phyloP scores from a whole-genome alignment of 2,888 invertebrate genomes.

The Chrysina gloriosa region DNA sequence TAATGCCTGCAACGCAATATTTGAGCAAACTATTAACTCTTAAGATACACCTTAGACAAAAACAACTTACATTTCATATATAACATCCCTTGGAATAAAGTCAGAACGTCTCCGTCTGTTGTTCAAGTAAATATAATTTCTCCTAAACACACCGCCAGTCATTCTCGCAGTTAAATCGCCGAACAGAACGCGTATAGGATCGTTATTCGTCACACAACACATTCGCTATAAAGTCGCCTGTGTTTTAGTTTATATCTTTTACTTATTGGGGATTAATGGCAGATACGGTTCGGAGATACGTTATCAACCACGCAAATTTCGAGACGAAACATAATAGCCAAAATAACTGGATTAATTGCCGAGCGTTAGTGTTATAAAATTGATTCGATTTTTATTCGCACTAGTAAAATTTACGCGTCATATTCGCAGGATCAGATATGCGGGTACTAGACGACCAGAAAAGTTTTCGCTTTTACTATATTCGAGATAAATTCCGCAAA shows the following conservation, averaged over 20 bases:
- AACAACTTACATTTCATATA: conserved; percentile 20
- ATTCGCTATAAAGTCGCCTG: neutral
- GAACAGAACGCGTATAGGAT: neutral
- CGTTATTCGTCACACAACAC: neutral
- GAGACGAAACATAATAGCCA: neutral
- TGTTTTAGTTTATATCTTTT: neutral
- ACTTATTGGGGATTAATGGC: conserved; percentile 6
- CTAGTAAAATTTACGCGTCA: neutral
- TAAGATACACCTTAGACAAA: neutral
- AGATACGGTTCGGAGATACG: conserved; percentile 20
- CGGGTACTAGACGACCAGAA: neutral
- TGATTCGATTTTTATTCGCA: neutral
- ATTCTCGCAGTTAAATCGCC: neutral
- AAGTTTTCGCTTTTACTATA: conserved; percentile 8
- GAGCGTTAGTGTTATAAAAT: neutral
- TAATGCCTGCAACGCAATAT: no score
- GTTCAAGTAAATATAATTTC: conserved; percentile 40
- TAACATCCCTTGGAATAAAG: conserved; percentile 54
- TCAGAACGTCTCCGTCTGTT: conserved; percentile 57
- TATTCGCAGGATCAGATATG: neutral
- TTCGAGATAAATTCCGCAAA: neutral
- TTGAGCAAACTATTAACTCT: no score
- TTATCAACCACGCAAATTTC: conserved; percentile 13
- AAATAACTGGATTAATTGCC: neutral
- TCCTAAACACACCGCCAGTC: conserved; percentile 28